These are phyloP conservation scores for Oscheius sp. DNA, from an alignment of 2,888 invertebrate species.

Conservation along the genomic window DNA sequence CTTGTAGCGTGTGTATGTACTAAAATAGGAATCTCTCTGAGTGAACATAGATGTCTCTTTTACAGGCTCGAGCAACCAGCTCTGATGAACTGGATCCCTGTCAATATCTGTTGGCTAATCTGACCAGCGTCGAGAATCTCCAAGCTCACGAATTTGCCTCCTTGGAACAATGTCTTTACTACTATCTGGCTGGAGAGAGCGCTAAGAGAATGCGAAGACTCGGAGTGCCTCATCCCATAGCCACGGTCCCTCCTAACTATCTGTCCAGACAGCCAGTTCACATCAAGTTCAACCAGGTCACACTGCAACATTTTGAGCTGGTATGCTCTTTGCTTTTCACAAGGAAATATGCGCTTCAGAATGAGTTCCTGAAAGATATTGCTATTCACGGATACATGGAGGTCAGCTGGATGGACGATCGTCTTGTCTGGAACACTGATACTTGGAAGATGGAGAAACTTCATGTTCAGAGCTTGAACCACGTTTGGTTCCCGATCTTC, in stretches of 20 bases:
- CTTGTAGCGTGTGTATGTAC: too few species aligned
- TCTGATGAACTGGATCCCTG: constrained; percentile 61
- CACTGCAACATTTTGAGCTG: constrained; percentile 72
- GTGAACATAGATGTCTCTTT: background rate
- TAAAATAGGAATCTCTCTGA: background rate
- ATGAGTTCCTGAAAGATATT: constrained; percentile 71
- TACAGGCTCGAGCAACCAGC: constrained; percentile 58
- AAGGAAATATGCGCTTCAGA: constrained; percentile 41
- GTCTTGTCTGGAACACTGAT: constrained; percentile 44
- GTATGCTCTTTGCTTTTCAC: constrained; percentile 43
- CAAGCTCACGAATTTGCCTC: constrained; percentile 67
- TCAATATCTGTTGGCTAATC: constrained; percentile 58
- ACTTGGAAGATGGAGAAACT: constrained; percentile 69
- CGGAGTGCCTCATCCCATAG: constrained; percentile 68
- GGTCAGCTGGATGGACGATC: constrained; percentile 57
- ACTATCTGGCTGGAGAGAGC: constrained; percentile 69
- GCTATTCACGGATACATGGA: constrained; percentile 63
- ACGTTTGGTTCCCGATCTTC: constrained; percentile 71
- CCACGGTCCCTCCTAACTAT: constrained; percentile 71
- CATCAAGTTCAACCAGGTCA: constrained; percentile 67
- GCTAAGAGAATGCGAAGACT: constrained; percentile 56
- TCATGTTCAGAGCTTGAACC: constrained; percentile 68
- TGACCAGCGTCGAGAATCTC: constrained; percentile 49
- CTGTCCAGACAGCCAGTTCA: constrained; percentile 58
- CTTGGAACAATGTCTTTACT: constrained; percentile 72